Evolutionary conservation across 2,888 invertebrate genomes (phyloP), one percentile per base, ranked within the genome.

Genomic region (Salticus scenicus): DNA sequence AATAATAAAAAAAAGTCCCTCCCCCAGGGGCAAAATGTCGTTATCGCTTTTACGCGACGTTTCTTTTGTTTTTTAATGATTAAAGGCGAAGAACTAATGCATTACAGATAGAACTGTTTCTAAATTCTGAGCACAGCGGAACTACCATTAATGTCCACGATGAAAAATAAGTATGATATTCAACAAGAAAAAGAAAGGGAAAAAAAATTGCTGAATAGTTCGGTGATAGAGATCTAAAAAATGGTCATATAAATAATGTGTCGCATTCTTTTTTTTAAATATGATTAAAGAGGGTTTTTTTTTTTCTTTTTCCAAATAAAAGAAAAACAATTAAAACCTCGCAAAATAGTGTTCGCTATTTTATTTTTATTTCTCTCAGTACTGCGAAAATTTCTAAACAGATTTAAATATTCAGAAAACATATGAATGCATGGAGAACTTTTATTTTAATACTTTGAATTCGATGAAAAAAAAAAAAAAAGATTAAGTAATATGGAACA

Each of bases 61-160:
- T 31, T 82, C 77, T 69, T 78, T 84, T 84, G 77, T 84, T 84
- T 84, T 83, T 78, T 84, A 84, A 84, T 84, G 77, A 84, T 84
- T 84, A 84, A 73, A 84, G 83, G 64, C 83, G 70, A 70, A 63
- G 69, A 73, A 66, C 72, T 84, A 84, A 84, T 84, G 83, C 73
- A 84, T 77, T 84, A 77, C 31, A 69, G 83, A 78, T 78, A 71
- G 77, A 84, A 77, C 67, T 84, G 71, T 84, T 64, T 37, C 41
- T 47, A 51, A 73, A 84, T 77, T 51, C 77, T 84, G 73, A 73
- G 41, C 66, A 24, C 57, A 57, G 47, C 42, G 17, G 27, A 66
- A 28, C 76, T 71, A 42, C 83, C 83, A 84, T 84, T 84, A n/a
- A 14, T 31, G 82, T 28, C 37, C 82, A 83, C 82, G 33, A 47